Evolutionary conservation across 23 tunicate genomes (phyloP).

Genomic region (Phallusia fumigata): DNA sequence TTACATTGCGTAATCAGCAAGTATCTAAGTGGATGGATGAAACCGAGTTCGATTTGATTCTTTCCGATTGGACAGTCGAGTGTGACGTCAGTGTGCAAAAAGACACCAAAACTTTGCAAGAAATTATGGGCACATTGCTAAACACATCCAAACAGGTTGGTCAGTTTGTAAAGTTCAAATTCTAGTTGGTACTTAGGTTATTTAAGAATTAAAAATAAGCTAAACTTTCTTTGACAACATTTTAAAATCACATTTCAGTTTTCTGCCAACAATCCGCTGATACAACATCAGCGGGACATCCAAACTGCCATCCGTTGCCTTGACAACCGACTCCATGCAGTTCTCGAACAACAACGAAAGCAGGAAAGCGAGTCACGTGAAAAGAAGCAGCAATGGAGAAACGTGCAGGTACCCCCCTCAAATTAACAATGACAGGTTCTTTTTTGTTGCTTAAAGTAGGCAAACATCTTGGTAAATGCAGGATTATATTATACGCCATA

Average conservation of each 20-base stretch:
- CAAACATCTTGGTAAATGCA: too few species aligned
- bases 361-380: constrained; percentile 7
- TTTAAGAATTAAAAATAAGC: neutral
- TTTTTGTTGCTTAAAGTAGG: too few species aligned
- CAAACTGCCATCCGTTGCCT: constrained; percentile 12
- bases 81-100: constrained; percentile 13
- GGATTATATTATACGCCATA: too few species aligned
- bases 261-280: neutral
- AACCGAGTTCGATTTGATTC: constrained; percentile 30
- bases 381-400: constrained; percentile 26
- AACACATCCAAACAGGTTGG: neutral
- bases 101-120: neutral
- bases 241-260: neutral
- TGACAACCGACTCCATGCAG: constrained; percentile 5
- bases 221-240: neutral
- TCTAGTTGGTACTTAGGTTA: too few species aligned
- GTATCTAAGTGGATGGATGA: constrained; percentile 35
- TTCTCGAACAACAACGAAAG: constrained; percentile 4
- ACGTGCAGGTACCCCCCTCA: constrained; percentile 27
- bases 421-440: too few species aligned
- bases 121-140: neutral
- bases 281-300: constrained; percentile 13
- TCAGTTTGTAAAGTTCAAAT: neutral
- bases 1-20: neutral
- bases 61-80: constrained; percentile 51